Percentiles rank a stretch among this genome's conserved stretches.
Conservation (phyloP, 2,797 vertebrate genomes). For the Aphelocoma californica region DNA sequence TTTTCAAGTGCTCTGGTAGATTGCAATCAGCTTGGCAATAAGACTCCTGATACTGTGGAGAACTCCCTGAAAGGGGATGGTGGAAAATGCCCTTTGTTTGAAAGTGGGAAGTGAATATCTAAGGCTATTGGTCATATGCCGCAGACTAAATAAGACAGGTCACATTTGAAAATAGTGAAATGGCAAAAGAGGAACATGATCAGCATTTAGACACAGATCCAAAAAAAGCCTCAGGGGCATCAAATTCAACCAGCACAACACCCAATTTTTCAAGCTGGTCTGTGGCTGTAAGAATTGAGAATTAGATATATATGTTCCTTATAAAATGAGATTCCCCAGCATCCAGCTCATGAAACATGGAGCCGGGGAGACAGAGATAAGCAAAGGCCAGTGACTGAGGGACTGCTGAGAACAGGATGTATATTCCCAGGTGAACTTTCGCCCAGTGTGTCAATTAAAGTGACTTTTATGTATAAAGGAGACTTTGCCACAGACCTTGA, state of each 20-base stretch:
- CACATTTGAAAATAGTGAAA: not conserved
- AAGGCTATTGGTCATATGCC: not conserved
- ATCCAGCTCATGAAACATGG: not conserved
- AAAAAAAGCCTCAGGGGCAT: not conserved
- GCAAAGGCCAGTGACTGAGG: not conserved
- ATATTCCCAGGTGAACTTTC: not conserved
- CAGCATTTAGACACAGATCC: not conserved
- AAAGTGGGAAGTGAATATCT: not conserved
- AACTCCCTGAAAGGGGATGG: not conserved
- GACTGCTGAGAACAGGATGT: not conserved
- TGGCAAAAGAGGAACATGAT: not conserved
- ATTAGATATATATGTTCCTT: not conserved
- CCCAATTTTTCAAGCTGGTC: not conserved
- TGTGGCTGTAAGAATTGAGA: not conserved
- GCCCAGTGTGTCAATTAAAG: not conserved
- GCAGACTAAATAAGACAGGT: not conserved
- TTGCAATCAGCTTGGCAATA: not conserved
- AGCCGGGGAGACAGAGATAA: not conserved
- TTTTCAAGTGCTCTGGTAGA: not conserved
- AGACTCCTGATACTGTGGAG: not conserved
- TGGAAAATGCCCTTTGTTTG: not conserved
- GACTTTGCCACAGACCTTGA: not conserved
- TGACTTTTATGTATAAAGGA: not conserved
- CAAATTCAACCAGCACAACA: not conserved
- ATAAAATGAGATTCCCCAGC: not conserved